Conservation (phyloP, 2,113 vertebrate species). For the Podiceps cristatus region DNA sequence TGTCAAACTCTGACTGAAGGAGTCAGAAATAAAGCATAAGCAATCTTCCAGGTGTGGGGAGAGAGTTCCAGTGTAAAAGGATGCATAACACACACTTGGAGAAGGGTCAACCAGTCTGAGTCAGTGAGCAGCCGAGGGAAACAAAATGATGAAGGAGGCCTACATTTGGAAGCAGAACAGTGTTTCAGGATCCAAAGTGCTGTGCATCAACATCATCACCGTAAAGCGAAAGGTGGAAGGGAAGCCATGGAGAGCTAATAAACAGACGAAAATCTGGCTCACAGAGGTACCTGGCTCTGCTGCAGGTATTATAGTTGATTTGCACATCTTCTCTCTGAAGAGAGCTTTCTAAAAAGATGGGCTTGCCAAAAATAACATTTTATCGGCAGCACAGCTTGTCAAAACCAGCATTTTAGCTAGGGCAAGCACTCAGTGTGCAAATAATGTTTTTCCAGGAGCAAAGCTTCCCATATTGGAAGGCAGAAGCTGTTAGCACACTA, state of each 20-base stretch:
- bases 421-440: slow-evolving; percentile 54
- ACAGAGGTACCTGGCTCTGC: slow-evolving; percentile 63
- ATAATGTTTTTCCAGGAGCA: slow-evolving; percentile 67
- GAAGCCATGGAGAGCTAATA: slow-evolving; percentile 57
- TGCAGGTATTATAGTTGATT: slow-evolving; percentile 72
- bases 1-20: neutral
- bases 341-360: slow-evolving; percentile 24
- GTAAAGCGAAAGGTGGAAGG: slow-evolving; percentile 58
- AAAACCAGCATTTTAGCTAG: slow-evolving; percentile 65
- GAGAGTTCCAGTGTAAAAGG: neutral
- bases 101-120: neutral
- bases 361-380: slow-evolving; percentile 77
- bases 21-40: neutral
- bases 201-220: slow-evolving; percentile 58
- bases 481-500: slow-evolving; percentile 56
- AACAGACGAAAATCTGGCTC: slow-evolving; percentile 66
- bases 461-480: slow-evolving; percentile 42
- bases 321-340: slow-evolving; percentile 68
- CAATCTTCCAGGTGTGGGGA: neutral
- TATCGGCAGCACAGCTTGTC: slow-evolving; percentile 73
- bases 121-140: neutral
- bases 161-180: neutral
- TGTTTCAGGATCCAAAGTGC: slow-evolving; percentile 52
- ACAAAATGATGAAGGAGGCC: neutral
- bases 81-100: neutral